Base-by-base conservation (phyloP, 2,113 vertebrate genomes). In the Sinocyclocheilus grahami region DNA sequence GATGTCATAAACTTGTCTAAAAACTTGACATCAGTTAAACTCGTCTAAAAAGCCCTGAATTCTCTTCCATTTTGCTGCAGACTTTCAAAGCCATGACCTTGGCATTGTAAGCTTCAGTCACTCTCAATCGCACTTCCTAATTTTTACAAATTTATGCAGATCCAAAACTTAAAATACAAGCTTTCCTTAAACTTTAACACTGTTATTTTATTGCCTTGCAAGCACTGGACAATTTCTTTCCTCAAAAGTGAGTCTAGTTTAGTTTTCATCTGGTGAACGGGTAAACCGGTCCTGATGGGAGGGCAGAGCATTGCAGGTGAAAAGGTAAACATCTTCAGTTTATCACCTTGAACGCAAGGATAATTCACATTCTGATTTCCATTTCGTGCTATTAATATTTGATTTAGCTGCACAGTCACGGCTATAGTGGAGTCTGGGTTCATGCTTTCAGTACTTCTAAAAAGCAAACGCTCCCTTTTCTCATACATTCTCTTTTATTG, bases 321-420 rank as follows among this genome's bases (percentile, higher is more conserved):
- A 88, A 95, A 93, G 92, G 94, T 95, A 93, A 92, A 93, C 91
- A 89, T 83, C 91, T 92, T 90, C 90, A 89, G 92, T 92, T 92
- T 93, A 93, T 94, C 92, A 90, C 93, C 93, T 91, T 91, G 90
- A 88, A 33, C 42, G 12, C 33, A 12, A 39, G 65, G 16, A 76
- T 24, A 53, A 62, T 37, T 55, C 81, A 62, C 55, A 37, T 77
- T 83, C 78, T 62, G 58, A 75, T 86, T 86, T 74, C 33, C 55
- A 53, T 78, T 77, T n/a, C 42, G 6, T 33, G 22, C 75, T 77
- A 51, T 85, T 77, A 85, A 85, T 85, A 71, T 85, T 78, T 55
- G 46, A 78, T 85, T 85, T 27, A 24, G 4, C 75, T 78, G 84
- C 14, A 10, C 13, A 75, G 69, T 39, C 51, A 62, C 10, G 46